Conservation (phyloP, 2,888 invertebrate species). For the Acrobasis consociella region DNA sequence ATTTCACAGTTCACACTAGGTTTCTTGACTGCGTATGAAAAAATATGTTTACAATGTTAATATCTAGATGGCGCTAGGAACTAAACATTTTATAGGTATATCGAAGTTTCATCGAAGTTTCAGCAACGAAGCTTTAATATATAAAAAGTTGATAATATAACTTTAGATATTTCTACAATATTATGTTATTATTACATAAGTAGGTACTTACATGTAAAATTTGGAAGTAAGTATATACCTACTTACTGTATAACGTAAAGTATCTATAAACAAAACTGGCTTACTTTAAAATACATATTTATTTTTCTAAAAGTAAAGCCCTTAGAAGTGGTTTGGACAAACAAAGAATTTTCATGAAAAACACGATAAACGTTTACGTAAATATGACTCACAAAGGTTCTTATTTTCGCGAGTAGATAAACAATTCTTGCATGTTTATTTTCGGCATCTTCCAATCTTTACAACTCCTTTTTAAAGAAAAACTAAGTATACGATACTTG, state of each 20-base stretch:
- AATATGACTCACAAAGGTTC: not conserved
- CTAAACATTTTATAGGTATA: not conserved
- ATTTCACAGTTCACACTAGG: not conserved
- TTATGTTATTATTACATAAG: too few relatives aligned
- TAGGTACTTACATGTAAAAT: too few relatives aligned
- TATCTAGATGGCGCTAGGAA: constrained; percentile 14
- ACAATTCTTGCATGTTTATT: not conserved
- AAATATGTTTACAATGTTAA: not conserved
- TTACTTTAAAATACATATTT: not conserved
- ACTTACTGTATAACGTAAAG: not conserved
- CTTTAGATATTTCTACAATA: too few relatives aligned
- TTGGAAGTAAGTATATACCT: too few relatives aligned
- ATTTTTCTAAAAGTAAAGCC: too few relatives aligned
- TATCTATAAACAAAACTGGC: not conserved
- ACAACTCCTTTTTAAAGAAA: not conserved
- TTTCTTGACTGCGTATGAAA: not conserved
- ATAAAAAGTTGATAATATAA: too few relatives aligned
- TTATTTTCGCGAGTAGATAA: not conserved
- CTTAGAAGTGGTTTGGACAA: not conserved
- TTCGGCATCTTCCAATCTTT: not conserved
- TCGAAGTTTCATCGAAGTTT: not conserved
- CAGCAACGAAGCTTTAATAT: not conserved
- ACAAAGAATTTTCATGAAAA: not conserved
- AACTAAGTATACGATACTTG: not conserved
- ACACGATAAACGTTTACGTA: not conserved